phyloP scores from a whole-genome alignment of 30 jellyfish, hydroid and myxozoan species.

The Aurelia aurita region DNA sequence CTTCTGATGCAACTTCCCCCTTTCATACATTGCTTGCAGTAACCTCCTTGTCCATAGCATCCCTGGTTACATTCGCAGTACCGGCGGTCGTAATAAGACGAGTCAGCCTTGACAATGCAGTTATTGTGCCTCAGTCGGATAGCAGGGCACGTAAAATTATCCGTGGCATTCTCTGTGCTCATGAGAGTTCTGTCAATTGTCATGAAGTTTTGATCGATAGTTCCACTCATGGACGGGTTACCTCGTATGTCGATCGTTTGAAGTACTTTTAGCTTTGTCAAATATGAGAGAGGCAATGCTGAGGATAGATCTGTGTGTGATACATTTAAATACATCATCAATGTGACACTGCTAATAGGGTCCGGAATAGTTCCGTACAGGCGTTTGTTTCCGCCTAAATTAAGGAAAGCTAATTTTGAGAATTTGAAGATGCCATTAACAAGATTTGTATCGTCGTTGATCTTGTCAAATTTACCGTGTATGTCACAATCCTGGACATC shows the following conservation, averaged over 20 bases:
- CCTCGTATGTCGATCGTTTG: constrained; percentile 57
- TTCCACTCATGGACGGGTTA: constrained; percentile 52
- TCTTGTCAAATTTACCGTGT: constrained; percentile 47
- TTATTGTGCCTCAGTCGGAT: constrained; percentile 48
- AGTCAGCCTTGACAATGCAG: constrained; percentile 28
- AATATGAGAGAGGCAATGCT: constrained; percentile 46
- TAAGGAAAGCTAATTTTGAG: constrained; percentile 41
- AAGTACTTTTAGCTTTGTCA: constrained; percentile 36
- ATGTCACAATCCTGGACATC: constrained; percentile 56
- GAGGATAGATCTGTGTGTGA: constrained; percentile 31
- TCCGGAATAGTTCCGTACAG: constrained; percentile 65
- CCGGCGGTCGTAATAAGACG: constrained; percentile 57
- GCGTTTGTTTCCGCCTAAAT: constrained; percentile 56
- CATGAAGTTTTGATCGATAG: constrained; percentile 18
- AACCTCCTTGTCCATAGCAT: constrained; percentile 72
- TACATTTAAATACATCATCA: constrained; percentile 41
- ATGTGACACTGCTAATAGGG: constrained; percentile 47
- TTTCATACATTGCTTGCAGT: constrained; percentile 52
- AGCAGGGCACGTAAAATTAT: constrained; percentile 56
- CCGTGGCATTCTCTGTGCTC: constrained; percentile 9
- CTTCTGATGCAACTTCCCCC: constrained; percentile 59
- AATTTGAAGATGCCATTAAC: constrained; percentile 41
- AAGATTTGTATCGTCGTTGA: constrained; percentile 47
- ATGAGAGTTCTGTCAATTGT: constrained; percentile 22
- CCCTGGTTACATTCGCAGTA: constrained; percentile 60